A percentile compares a stretch with the other conserved stretches of the same genome.
Evolutionary conservation across 2,113 vertebrate genomes (phyloP).

Genomic region (Paedocypris sp.): DNA sequence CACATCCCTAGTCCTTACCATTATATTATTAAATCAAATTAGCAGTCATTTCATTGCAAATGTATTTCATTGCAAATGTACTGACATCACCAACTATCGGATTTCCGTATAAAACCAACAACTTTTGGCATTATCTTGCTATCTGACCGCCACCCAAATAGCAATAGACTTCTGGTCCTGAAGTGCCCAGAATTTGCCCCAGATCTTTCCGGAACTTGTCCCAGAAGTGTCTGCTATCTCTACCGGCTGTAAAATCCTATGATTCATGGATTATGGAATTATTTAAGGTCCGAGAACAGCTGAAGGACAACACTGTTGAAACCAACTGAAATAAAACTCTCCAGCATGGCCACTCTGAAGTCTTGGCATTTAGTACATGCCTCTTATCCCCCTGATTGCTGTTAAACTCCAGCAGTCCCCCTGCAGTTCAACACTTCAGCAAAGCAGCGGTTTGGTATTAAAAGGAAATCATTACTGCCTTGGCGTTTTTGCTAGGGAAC

Average conservation of each 20-base stretch:
- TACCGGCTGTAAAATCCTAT: background rate
- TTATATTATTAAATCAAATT: too few species aligned
- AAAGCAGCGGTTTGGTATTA: slow-evolving; percentile 7
- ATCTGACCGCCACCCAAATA: too few species aligned
- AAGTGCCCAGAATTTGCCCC: too few species aligned
- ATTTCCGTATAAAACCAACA: too few species aligned
- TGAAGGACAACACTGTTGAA: background rate
- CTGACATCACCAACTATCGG: too few species aligned
- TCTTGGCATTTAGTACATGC: slow-evolving; percentile 12
- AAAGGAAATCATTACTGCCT: slow-evolving; percentile 23
- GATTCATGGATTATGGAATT: background rate
- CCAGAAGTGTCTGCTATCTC: too few species aligned
- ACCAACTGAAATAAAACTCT: slow-evolving; percentile 13
- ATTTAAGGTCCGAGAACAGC: background rate
- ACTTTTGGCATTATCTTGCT: too few species aligned
- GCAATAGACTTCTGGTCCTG: too few species aligned
- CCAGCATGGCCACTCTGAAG: slow-evolving; percentile 2
- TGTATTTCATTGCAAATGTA: too few species aligned
- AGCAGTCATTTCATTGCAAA: too few species aligned
- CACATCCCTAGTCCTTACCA: too few species aligned
- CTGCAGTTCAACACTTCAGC: background rate
- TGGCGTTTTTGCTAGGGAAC: slow-evolving; percentile 18
- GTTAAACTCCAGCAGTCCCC: slow-evolving; percentile 11
- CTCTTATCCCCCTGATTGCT: slow-evolving; percentile 24
- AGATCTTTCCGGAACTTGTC: too few species aligned